Percentiles rank a stretch among this genome's conserved stretches.
Conservation (phyloP, 2,113 vertebrate genomes). For the Engystomops pustulosus region DNA sequence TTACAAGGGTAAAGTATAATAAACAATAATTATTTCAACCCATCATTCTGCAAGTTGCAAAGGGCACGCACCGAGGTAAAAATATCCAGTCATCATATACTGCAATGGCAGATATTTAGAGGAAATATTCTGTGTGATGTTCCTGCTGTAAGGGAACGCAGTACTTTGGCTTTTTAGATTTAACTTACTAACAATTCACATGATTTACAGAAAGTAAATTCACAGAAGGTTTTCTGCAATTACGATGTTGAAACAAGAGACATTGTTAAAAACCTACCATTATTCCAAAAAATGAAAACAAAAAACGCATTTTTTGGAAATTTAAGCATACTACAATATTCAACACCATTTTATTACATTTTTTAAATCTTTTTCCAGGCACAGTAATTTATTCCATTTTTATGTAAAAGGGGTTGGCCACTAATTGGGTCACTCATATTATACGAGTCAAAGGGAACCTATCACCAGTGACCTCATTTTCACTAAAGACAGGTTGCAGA, state of each 20-base stretch:
- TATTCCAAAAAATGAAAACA: not conserved
- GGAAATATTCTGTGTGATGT: not conserved
- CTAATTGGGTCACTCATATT: too few species aligned
- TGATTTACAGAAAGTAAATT: not conserved
- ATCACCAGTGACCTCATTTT: too few species aligned
- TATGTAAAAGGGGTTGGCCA: too few species aligned
- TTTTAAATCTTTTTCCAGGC: too few species aligned
- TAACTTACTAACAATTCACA: not conserved
- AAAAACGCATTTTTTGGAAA: too few species aligned
- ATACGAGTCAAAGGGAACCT: too few species aligned
- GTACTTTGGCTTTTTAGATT: not conserved
- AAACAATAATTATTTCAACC: not conserved
- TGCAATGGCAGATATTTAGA: not conserved
- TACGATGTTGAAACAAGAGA: not conserved
- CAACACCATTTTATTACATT: too few species aligned
- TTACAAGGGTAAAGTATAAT: not conserved
- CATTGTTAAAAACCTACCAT: not conserved
- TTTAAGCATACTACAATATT: too few species aligned
- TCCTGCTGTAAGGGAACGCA: not conserved
- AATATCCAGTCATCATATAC: not conserved
- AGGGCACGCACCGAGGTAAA: not conserved
- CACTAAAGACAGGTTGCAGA: too few species aligned
- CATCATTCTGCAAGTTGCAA: not conserved
- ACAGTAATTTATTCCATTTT: too few species aligned
- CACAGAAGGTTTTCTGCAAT: not conserved